phyloP scores from a whole-genome alignment of 2,888 invertebrate genomes.

The Pinctada fucata region DNA sequence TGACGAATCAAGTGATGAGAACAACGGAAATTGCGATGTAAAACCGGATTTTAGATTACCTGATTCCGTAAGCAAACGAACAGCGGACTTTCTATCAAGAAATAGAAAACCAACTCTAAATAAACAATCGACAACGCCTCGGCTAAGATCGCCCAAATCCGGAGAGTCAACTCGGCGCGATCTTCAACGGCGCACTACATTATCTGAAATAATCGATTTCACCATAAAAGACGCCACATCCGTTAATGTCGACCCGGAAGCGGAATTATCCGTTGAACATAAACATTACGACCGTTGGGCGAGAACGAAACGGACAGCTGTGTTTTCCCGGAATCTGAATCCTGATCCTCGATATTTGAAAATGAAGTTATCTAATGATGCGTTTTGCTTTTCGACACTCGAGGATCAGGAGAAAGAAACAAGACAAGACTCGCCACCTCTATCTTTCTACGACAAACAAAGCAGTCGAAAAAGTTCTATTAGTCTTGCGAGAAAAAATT shows the following conservation, averaged over 20 bases:
- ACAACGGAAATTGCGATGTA: too few relatives aligned
- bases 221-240: neutral
- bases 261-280: neutral
- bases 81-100: neutral
- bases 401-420: neutral
- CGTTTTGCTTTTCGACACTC: neutral
- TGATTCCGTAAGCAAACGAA: too few relatives aligned
- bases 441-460: neutral
- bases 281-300: neutral
- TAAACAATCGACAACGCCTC: neutral
- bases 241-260: neutral
- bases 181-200: too few relatives aligned
- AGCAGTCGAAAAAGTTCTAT: neutral
- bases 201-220: neutral
- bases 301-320: neutral
- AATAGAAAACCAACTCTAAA: neutral
- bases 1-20: too few relatives aligned
- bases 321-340: neutral
- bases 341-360: neutral
- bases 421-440: neutral
- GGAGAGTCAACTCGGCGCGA: neutral
- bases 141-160: neutral
- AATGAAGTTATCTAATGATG: neutral
- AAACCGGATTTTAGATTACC: too few relatives aligned
- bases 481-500: too few relatives aligned